Evolutionary conservation across 2,113 vertebrate genomes (phyloP).

Genomic region (Illadopsis cleaveri): DNA sequence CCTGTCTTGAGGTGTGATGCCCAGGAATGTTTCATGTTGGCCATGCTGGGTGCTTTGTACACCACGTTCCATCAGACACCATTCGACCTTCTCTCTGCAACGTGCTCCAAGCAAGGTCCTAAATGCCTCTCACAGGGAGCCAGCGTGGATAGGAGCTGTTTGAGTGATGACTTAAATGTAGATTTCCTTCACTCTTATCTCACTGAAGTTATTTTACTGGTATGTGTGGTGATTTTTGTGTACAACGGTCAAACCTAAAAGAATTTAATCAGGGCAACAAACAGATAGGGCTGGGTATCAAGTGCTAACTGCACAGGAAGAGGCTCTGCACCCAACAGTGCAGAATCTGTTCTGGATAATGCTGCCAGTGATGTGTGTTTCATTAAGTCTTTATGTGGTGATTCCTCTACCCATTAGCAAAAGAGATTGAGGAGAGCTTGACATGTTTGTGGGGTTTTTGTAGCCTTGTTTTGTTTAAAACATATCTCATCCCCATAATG

Average conservation of each 20-base stretch:
- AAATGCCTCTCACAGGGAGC: not conserved
- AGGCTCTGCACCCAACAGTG: not conserved
- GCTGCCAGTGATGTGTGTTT: not conserved
- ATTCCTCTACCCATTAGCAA: not conserved
- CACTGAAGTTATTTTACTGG: not conserved
- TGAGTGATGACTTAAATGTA: not conserved
- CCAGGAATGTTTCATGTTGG: not conserved
- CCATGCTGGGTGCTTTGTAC: rapidly evolving
- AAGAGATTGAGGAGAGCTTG: not conserved
- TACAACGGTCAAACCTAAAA: not conserved
- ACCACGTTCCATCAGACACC: rapidly evolving
- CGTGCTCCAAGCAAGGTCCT: not conserved
- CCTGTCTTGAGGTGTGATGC: not conserved
- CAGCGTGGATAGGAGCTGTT: not conserved
- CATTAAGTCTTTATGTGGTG: not conserved
- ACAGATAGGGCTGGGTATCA: not conserved
- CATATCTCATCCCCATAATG: not conserved
- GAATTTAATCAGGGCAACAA: not conserved
- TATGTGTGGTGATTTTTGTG: not conserved
- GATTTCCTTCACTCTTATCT: not conserved
- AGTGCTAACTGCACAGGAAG: not conserved
- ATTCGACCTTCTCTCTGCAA: not conserved
- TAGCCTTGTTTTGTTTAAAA: not conserved
- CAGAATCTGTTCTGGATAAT: not conserved
- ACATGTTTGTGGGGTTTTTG: not conserved